phyloP scores from a whole-genome alignment of 2,888 invertebrate species.

The Cancer borealis region DNA sequence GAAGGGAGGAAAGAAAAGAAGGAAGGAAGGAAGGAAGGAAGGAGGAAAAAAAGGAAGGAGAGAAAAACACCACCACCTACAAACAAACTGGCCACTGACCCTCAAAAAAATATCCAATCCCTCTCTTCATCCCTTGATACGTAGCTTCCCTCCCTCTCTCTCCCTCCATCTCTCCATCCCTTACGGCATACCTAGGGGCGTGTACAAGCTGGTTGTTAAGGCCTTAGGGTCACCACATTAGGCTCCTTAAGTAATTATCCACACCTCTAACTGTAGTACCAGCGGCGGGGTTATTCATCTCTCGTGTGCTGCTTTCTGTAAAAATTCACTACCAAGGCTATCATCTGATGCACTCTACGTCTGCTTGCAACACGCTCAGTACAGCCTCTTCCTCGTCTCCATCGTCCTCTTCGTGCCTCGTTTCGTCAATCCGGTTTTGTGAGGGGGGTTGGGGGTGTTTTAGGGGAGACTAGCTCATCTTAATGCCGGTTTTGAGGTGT shows the following conservation, averaged over 20 bases:
- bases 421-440: not conserved
- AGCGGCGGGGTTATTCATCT: not conserved
- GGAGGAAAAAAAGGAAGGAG: not conserved
- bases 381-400: not conserved
- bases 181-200: not conserved
- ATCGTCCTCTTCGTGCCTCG: not conserved
- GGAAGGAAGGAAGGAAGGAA: not conserved
- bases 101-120: not conserved
- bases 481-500: not conserved
- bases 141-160: not conserved
- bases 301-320: not conserved
- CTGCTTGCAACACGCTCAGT: conserved; percentile 1
- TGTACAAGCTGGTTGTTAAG: not conserved
- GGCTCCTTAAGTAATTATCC: conserved; percentile 5
- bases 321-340: conserved; percentile 8
- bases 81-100: not conserved
- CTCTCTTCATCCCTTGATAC: not conserved
- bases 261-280: conserved; percentile 29
- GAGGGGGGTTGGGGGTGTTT: not conserved
- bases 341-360: not conserved
- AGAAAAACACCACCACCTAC: not conserved
- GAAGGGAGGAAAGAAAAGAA: not conserved
- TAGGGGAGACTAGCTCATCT: not conserved
- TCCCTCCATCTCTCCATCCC: not conserved
- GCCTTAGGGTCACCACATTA: not conserved